A percentile compares a stretch with the other conserved stretches of the same genome.
phyloP scores from a whole-genome alignment of 30 jellyfish, hydroid and myxozoan genomes.

The Pelagia noctiluca region DNA sequence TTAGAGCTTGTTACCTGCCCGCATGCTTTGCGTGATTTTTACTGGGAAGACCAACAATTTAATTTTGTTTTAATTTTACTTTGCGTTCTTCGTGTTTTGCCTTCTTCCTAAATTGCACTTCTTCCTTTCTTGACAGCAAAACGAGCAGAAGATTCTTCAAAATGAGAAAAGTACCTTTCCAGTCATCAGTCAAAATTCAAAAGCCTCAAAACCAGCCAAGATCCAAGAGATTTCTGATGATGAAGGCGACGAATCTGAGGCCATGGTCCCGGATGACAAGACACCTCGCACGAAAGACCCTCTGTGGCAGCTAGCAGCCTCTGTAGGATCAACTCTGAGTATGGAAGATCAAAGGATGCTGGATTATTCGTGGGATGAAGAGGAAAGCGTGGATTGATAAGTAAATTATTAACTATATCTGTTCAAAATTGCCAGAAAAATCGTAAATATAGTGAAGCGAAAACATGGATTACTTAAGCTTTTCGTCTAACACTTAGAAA shows the following conservation, averaged over 20 bases:
- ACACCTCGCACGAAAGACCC: slow-evolving; percentile 56
- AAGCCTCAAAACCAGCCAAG: slow-evolving; percentile 3
- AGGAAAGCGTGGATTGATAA: too few relatives aligned
- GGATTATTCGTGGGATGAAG: background rate
- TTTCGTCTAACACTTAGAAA: too few relatives aligned
- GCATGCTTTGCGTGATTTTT: too few relatives aligned
- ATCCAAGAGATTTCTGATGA: slow-evolving; percentile 56
- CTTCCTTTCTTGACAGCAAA: background rate
- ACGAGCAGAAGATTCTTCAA: background rate
- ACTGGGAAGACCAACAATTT: too few relatives aligned
- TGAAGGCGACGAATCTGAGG: background rate
- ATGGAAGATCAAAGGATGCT: background rate
- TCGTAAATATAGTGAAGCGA: too few relatives aligned
- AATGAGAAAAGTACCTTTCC: background rate
- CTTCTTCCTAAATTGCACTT: too few relatives aligned
- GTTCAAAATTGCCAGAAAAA: too few relatives aligned
- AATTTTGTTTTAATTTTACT: too few relatives aligned
- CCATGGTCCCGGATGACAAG: slow-evolving; percentile 1
- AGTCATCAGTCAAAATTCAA: background rate
- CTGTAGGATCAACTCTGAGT: slow-evolving; percentile 64
- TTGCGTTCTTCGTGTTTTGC: too few relatives aligned
- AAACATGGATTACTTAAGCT: too few relatives aligned
- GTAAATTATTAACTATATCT: too few relatives aligned
- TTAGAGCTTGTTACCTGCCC: too few relatives aligned
- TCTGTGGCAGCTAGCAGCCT: slow-evolving; percentile 65